A percentile compares a stretch with the other conserved stretches of the same genome.
Evolutionary conservation across 1,140 invertebrate species (phyloP).

Genomic region (Cotesia chilonis): DNA sequence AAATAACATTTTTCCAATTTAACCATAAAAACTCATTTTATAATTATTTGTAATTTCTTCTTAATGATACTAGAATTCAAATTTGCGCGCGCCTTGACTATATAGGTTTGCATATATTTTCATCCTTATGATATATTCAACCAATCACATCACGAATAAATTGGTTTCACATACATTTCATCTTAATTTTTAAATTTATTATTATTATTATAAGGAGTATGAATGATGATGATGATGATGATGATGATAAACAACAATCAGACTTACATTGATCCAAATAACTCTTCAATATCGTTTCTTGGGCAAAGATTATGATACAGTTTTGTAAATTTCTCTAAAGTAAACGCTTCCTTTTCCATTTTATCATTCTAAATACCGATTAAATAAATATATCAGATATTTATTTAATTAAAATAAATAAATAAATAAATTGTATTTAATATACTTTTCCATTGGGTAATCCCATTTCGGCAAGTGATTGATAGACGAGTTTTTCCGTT

Average conservation of each 20-base stretch:
- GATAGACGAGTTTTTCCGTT: constrained; percentile 97
- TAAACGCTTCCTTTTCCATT: constrained; percentile 93
- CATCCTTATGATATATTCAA: no score
- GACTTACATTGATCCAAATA: constrained; percentile 96
- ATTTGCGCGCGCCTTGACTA: no score
- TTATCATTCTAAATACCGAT: constrained; percentile 77
- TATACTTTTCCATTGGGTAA: constrained; percentile 89
- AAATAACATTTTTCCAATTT: no score
- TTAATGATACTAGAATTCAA: no score
- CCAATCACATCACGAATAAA: no score
- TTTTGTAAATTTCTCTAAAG: constrained; percentile 98
- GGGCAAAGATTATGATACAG: constrained; percentile 99
- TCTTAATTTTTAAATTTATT: no score
- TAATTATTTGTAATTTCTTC: no score
- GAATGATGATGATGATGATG: no score
- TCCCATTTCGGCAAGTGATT: constrained; percentile 92
- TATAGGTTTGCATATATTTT: no score
- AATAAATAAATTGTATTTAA: constrained; percentile 28
- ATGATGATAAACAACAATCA: neutral
- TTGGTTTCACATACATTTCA: no score
- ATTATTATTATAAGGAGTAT: no score
- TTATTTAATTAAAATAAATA: constrained; percentile 2
- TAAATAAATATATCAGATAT: constrained; percentile 1
- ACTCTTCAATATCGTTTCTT: constrained; percentile 97
- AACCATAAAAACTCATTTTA: no score